Base-by-base conservation (phyloP, 1,140 invertebrate species). In the Diachasmimorpha longicaudata region DNA sequence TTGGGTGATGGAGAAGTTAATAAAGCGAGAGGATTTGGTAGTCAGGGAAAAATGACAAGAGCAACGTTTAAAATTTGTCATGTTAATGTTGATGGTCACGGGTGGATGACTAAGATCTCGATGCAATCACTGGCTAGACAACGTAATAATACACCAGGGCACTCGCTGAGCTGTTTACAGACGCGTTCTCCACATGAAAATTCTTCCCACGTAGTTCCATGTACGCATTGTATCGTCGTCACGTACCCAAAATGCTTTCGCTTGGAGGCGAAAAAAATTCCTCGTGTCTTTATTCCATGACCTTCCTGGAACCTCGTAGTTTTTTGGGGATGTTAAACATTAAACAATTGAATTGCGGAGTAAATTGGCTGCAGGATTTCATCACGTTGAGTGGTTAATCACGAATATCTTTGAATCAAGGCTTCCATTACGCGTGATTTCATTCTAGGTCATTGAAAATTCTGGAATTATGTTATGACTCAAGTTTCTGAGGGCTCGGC, bases 151-250 rank as follows among this genome's bases (percentile, higher is more conserved):
- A 16, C 42, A 66, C 19, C 42, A 21, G 72, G 23, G 55, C 48
- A 52, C 6, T 42, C n/a, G 14, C 48, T 52, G 48, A 52, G 48
- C 16, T 73, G 23, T 66, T 73, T 73, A 42, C 55, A 67, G 16
- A 73, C 55, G 23, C 48, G 13, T 39, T 19, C 25, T 58, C 36
- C 70, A 55, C 55, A 73, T 67, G 39, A 66, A 39, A 44, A 66
- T 73, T 73, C 37, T 73, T 73, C 55, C 37, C 72, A 73, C 72
- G 58, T 73, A 73, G 23, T 16, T 37, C 58, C 36, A 73, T 42
- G 55, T 44, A 66, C 19, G 55, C 55, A 73, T 63, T 66, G 55
- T 73, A 58, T 58, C 52, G 31, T 37, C 37, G 13, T 73, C 37
- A 48, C 72, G 44, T 48, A 39, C 44, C 58, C 10, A 66, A 66